These are phyloP conservation scores for Calyptomena viridis DNA, from an alignment of 2,113 vertebrate species.

Conservation along the genomic window DNA sequence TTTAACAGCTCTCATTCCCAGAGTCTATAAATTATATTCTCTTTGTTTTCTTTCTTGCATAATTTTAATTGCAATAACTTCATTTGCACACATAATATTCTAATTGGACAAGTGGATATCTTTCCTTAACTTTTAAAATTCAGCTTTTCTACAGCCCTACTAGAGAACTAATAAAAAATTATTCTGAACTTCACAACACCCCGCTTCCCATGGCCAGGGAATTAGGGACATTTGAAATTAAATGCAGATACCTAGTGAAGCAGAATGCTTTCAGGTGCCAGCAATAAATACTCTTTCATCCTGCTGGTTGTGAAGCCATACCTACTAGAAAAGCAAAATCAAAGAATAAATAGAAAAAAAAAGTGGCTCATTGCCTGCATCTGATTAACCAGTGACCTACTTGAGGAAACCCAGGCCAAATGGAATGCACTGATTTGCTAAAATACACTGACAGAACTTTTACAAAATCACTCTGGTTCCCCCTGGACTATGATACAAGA, in stretches of 20 bases:
- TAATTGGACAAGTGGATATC: neutral
- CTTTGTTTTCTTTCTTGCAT: neutral
- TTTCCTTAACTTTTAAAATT: neutral
- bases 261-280: slow-evolving; percentile 1
- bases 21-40: neutral
- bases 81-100: neutral
- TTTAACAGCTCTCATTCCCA: neutral
- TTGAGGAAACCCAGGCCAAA: neutral
- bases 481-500: neutral
- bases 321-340: slow-evolving; percentile 15
- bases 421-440: neutral
- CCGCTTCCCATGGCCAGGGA: neutral
- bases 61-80: neutral
- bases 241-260: neutral
- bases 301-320: neutral
- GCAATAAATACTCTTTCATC: slow-evolving; percentile 11
- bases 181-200: neutral
- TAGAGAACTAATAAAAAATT: neutral
- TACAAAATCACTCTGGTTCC: neutral
- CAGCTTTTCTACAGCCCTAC: neutral
- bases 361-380: neutral
- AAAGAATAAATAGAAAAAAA: neutral
- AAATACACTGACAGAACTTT: neutral
- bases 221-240: slow-evolving; percentile 1
- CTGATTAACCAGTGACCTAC: slow-evolving; percentile 11